These are phyloP conservation scores for Ennomos erosarius DNA, from an alignment of 2,888 invertebrate species.

Conservation along the genomic window DNA sequence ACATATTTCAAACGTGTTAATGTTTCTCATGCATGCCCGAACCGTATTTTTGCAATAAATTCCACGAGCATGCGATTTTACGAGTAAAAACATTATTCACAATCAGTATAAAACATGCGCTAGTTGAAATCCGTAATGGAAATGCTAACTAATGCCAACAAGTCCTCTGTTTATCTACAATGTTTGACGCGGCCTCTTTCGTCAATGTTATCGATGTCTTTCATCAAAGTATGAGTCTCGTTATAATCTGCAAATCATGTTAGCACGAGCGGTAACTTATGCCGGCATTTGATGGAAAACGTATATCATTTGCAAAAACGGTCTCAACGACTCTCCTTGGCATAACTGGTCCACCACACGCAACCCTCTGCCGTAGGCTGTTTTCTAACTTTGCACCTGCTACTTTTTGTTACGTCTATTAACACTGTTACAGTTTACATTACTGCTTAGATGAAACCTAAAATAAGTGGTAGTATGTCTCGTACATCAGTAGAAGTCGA, in stretches of 20 bases:
- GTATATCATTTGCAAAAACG: slow-evolving; percentile 77
- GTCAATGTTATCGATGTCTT: slow-evolving; percentile 22
- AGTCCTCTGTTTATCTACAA: slow-evolving; percentile 27
- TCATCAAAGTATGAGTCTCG: slow-evolving; percentile 34
- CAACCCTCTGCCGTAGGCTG: slow-evolving; percentile 73
- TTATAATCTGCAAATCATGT: slow-evolving; percentile 38
- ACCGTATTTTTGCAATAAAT: slow-evolving; percentile 69
- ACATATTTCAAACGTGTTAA: slow-evolving; percentile 70
- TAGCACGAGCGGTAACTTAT: slow-evolving; percentile 45
- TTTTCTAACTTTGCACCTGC: slow-evolving; percentile 75
- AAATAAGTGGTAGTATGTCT: background rate
- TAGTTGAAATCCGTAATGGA: slow-evolving; percentile 29
- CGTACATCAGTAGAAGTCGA: slow-evolving; percentile 33
- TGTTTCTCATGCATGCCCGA: slow-evolving; percentile 54
- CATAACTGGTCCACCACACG: slow-evolving; percentile 77
- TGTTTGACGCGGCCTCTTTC: slow-evolving; percentile 17
- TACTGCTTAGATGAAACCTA: slow-evolving; percentile 9
- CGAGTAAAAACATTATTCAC: slow-evolving; percentile 43
- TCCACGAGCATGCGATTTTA: slow-evolving; percentile 48
- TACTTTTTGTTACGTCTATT: slow-evolving; percentile 43
- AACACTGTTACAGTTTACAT: slow-evolving; percentile 52
- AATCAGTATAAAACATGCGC: slow-evolving; percentile 25
- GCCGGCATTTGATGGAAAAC: slow-evolving; percentile 71
- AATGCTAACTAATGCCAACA: slow-evolving; percentile 32
- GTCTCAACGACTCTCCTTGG: slow-evolving; percentile 69